Percentiles rank a stretch among this genome's conserved stretches.
Evolutionary conservation across 2,888 invertebrate genomes (phyloP).

Genomic region (Parochlus steinenii): DNA sequence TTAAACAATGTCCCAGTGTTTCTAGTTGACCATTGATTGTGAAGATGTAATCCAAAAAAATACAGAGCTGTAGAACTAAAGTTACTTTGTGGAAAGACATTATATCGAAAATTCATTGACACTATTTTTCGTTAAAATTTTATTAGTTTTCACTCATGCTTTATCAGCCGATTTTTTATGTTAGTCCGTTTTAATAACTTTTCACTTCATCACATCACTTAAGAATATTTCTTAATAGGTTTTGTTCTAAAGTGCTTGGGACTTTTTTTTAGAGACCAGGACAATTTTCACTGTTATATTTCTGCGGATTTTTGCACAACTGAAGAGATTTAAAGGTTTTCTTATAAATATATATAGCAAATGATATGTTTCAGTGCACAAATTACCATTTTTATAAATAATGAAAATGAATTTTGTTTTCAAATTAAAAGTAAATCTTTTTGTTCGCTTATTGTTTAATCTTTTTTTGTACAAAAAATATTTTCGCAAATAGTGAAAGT

Average conservation of each 20-base stretch:
- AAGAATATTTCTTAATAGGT: neutral
- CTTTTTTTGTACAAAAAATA: neutral
- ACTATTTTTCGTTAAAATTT: no score
- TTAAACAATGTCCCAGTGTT: slow-evolving; percentile 28
- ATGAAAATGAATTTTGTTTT: slow-evolving; percentile 13
- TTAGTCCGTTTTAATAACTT: neutral
- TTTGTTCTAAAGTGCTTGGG: neutral
- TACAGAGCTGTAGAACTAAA: no score
- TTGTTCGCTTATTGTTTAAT: slow-evolving; percentile 1
- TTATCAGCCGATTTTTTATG: neutral
- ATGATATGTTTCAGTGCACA: slow-evolving; percentile 15
- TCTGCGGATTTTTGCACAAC: slow-evolving; percentile 2
- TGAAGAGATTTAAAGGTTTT: slow-evolving; percentile 8
- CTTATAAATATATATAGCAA: slow-evolving; percentile 14
- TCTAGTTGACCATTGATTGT: neutral
- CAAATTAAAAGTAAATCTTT: neutral
- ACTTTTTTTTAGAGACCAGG: neutral
- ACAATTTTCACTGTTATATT: neutral
- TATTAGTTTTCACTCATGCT: no score
- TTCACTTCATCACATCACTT: neutral
- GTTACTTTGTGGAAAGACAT: neutral
- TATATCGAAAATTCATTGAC: no score
- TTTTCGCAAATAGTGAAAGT: slow-evolving; percentile 15
- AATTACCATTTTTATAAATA: slow-evolving; percentile 11
- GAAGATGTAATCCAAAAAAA: no score